Conservation (phyloP, 2,888 invertebrate genomes). For the Eilema depressum region DNA sequence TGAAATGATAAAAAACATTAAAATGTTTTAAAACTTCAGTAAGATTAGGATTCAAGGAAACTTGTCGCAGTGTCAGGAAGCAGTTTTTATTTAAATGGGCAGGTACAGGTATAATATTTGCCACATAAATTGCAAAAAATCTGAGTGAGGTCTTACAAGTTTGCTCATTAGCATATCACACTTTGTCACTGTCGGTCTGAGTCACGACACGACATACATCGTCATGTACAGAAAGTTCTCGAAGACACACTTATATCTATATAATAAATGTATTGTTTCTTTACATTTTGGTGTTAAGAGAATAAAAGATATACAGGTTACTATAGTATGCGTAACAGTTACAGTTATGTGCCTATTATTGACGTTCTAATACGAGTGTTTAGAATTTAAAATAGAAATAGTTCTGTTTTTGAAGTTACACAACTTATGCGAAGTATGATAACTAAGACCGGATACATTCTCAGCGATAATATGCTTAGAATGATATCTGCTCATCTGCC, state of each 20-base stretch:
- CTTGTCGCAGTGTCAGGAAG: slow-evolving; percentile 31
- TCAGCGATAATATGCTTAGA: neutral
- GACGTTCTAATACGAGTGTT: neutral
- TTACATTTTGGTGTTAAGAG: neutral
- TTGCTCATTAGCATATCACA: slow-evolving; percentile 62
- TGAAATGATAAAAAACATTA: neutral
- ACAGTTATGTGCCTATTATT: neutral
- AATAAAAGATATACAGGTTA: slow-evolving; percentile 2
- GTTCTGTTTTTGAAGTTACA: neutral
- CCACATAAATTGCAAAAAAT: slow-evolving; percentile 36
- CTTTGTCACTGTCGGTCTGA: slow-evolving; percentile 60
- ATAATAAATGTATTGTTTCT: slow-evolving; percentile 23
- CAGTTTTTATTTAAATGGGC: slow-evolving; percentile 10
- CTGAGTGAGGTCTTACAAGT: slow-evolving; percentile 48
- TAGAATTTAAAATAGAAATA: neutral
- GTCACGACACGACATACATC: slow-evolving; percentile 53
- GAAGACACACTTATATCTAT: slow-evolving; percentile 33
- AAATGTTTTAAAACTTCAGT: slow-evolving; percentile 19
- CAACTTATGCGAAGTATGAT: neutral
- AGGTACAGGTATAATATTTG: slow-evolving; percentile 22
- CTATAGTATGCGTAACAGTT: neutral
- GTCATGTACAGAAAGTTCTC: slow-evolving; percentile 51
- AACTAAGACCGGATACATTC: neutral
- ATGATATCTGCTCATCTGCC: neutral
- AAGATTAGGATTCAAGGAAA: slow-evolving; percentile 22